Conservation (phyloP, 1,140 invertebrate genomes). For the Xylocopa sonorina region DNA sequence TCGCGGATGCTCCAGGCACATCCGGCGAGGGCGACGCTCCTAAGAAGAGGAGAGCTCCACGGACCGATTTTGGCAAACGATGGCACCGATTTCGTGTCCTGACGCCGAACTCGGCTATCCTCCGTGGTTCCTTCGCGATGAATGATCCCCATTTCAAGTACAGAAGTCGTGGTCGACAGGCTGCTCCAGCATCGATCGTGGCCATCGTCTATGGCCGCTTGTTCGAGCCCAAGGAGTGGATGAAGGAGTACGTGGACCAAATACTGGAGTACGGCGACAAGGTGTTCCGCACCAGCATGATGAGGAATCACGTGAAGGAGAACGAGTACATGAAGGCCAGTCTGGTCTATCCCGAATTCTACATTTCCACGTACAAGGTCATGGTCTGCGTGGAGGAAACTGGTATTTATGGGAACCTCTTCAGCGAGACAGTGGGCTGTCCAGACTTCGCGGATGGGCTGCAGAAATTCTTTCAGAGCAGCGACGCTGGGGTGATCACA, state of each 20-base stretch:
- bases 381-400: slow-evolving; percentile 62
- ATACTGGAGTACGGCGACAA: slow-evolving; percentile 71
- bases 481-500: slow-evolving; percentile 70
- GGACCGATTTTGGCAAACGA: slow-evolving; percentile 39
- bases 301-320: slow-evolving; percentile 52
- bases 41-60: not conserved
- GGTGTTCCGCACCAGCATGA: slow-evolving; percentile 66
- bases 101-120: slow-evolving; percentile 55
- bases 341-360: slow-evolving; percentile 71
- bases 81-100: slow-evolving; percentile 70
- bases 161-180: slow-evolving; percentile 72
- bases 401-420: slow-evolving; percentile 67
- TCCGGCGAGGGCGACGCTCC: slow-evolving; percentile 42
- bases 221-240: slow-evolving; percentile 70
- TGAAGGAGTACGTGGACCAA: slow-evolving; percentile 59
- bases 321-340: slow-evolving; percentile 66
- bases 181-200: slow-evolving; percentile 62
- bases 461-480: slow-evolving; percentile 59
- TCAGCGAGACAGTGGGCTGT: slow-evolving; percentile 62
- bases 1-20: not conserved
- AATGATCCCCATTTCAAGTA: slow-evolving; percentile 67
- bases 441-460: slow-evolving; percentile 69
- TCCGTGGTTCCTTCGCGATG: slow-evolving; percentile 69
- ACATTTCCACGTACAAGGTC: slow-evolving; percentile 70
- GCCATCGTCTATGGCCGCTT: slow-evolving; percentile 68